A percentile compares a stretch with the other conserved stretches of the same genome.
Conservation (phyloP, 2,888 invertebrate genomes). For the Trichogramma dendrolimi region DNA sequence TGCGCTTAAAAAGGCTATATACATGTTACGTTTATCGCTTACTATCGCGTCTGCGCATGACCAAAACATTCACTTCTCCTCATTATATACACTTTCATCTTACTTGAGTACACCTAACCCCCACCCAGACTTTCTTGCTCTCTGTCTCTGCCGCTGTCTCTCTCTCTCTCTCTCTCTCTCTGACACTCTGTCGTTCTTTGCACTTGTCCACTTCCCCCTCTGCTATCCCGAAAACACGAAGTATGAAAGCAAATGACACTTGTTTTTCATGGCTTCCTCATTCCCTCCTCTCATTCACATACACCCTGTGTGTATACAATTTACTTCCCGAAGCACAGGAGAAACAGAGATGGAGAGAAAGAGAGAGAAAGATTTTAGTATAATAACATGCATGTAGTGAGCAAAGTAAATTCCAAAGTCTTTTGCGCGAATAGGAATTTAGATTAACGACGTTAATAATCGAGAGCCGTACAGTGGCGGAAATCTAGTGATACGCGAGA, state of each 20-base stretch:
- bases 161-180: constrained; percentile 2
- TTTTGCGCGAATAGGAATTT: constrained; percentile 28
- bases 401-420: constrained; percentile 11
- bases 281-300: constrained; percentile 1
- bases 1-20: background rate
- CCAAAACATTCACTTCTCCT: background rate
- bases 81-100: background rate
- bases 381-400: background rate
- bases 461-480: background rate
- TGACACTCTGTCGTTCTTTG: background rate
- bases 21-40: constrained; percentile 9
- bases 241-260: constrained; percentile 30
- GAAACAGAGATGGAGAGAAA: constrained; percentile 3
- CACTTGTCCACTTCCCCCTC: constrained; percentile 3
- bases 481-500: too few relatives aligned
- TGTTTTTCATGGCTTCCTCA: constrained; percentile 32
- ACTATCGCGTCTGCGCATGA: constrained; percentile 4
- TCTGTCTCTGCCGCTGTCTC: constrained; percentile 12
- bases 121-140: background rate
- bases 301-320: constrained; percentile 34
- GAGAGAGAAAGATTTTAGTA: constrained; percentile 5
- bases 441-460: constrained; percentile 30
- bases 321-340: constrained; percentile 26
- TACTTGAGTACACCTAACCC: background rate
- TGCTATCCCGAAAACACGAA: constrained; percentile 1